These are phyloP conservation scores for Drosophila parthenogenetica DNA, from an alignment of 2,888 invertebrate species.

Conservation along the genomic window DNA sequence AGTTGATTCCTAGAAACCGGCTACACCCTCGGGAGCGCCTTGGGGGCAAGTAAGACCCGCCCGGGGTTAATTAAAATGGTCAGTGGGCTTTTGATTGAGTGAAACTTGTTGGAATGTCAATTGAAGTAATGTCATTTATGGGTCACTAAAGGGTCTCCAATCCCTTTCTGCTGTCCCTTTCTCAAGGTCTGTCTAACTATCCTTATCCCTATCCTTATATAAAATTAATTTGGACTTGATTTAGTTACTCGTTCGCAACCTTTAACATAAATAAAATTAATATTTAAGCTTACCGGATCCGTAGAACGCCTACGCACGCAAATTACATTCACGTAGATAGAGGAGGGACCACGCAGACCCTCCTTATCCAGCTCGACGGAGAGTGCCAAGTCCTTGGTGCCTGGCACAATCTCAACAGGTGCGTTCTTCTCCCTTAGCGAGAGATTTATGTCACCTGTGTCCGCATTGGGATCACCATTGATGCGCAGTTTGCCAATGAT, in stretches of 20 bases:
- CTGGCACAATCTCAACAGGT: slow-evolving; percentile 91
- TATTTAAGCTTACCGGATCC: slow-evolving; percentile 88
- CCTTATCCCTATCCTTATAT: no score
- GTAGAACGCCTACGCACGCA: slow-evolving; percentile 92
- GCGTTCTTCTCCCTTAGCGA: slow-evolving; percentile 92
- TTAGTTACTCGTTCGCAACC: not conserved
- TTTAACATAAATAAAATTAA: no score
- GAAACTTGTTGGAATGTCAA: slow-evolving; percentile 11
- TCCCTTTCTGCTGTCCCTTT: no score
- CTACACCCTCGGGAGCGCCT: not conserved
- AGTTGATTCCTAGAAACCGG: slow-evolving; percentile 21
- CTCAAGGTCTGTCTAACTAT: no score
- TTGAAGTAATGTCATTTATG: slow-evolving; percentile 8
- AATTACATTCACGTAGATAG: slow-evolving; percentile 93
- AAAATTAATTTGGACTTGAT: no score
- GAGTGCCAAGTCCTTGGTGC: slow-evolving; percentile 92
- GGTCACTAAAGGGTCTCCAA: slow-evolving; percentile 1
- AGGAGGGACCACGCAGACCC: slow-evolving; percentile 92
- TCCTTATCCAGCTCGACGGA: slow-evolving; percentile 93
- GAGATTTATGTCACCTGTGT: slow-evolving; percentile 91
- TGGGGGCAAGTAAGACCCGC: slow-evolving; percentile 4
- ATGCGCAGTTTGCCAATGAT: slow-evolving; percentile 92
- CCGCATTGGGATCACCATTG: slow-evolving; percentile 91
- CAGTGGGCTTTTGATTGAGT: slow-evolving; percentile 45
- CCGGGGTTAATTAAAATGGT: slow-evolving; percentile 51